Percentiles rank a stretch among this genome's conserved stretches.
phyloP scores from a whole-genome alignment of 2,113 vertebrate genomes.

The Chloroceryle aenea region DNA sequence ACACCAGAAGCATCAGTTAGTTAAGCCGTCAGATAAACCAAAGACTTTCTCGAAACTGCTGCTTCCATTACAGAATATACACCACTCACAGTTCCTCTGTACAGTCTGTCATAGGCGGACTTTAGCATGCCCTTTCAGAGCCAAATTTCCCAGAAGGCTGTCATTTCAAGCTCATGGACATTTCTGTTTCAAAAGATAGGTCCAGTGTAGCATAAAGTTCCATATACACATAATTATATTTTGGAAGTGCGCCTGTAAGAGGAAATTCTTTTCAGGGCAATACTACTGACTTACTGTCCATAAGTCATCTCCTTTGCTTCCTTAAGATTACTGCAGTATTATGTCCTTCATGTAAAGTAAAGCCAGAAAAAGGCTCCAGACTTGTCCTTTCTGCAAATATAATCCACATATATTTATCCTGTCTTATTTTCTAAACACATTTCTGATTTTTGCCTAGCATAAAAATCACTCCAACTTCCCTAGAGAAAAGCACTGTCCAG shows the following conservation, averaged over 20 bases:
- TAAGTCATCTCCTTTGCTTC: neutral
- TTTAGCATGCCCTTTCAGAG: neutral
- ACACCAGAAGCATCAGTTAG: slow-evolving; percentile 21
- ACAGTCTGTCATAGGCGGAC: neutral
- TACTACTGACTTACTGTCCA: neutral
- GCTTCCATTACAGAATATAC: neutral
- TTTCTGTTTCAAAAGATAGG: neutral
- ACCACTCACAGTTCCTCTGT: neutral
- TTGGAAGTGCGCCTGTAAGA: neutral
- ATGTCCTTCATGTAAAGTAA: neutral
- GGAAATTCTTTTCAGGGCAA: neutral
- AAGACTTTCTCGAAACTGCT: neutral
- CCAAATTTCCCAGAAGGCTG: neutral
- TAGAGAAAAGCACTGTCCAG: neutral
- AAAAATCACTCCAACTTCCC: neutral
- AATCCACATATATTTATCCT: neutral
- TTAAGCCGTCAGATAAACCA: slow-evolving; percentile 35
- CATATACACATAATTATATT: neutral
- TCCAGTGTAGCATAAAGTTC: neutral
- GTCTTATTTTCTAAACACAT: neutral
- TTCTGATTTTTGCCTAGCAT: neutral
- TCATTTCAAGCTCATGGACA: neutral
- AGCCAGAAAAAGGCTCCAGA: neutral
- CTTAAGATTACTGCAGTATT: neutral
- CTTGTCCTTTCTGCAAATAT: neutral